These are phyloP conservation scores for Drosophila simulans DNA, from an alignment of 1,140 invertebrate genomes.

Conservation along the genomic window DNA sequence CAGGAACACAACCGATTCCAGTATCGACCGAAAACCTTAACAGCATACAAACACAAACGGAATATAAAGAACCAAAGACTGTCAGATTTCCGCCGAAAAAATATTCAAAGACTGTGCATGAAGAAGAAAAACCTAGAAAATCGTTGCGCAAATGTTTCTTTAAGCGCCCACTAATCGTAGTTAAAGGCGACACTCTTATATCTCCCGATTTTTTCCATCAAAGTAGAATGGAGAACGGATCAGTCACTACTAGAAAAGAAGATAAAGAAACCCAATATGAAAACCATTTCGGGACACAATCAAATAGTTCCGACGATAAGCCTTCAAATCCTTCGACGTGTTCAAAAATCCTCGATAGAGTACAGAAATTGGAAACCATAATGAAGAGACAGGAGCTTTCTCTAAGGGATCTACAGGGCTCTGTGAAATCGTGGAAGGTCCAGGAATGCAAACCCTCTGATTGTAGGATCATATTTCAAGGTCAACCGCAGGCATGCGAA, in stretches of 20 bases:
- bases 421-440: neutral
- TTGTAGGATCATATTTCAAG: neutral
- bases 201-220: neutral
- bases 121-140: neutral
- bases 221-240: neutral
- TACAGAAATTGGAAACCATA: slow-evolving; percentile 14
- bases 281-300: neutral
- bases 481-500: neutral
- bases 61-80: neutral
- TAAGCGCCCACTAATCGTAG: slow-evolving; percentile 18
- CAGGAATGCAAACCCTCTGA: neutral
- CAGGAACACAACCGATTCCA: neutral
- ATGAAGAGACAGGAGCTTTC: slow-evolving; percentile 6
- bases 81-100: neutral
- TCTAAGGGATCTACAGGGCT: slow-evolving; percentile 6
- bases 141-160: slow-evolving; percentile 5
- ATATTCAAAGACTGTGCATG: no score
- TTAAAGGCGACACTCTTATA: neutral
- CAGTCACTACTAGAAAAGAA: neutral
- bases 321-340: neutral
- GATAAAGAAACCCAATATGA: slow-evolving; percentile 12
- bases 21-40: neutral
- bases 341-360: slow-evolving; percentile 5
- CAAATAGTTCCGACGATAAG: no score
- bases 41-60: neutral